These are phyloP conservation scores for Perodicticus potto DNA, from an alignment of 2,797 vertebrate genomes.

Conservation along the genomic window DNA sequence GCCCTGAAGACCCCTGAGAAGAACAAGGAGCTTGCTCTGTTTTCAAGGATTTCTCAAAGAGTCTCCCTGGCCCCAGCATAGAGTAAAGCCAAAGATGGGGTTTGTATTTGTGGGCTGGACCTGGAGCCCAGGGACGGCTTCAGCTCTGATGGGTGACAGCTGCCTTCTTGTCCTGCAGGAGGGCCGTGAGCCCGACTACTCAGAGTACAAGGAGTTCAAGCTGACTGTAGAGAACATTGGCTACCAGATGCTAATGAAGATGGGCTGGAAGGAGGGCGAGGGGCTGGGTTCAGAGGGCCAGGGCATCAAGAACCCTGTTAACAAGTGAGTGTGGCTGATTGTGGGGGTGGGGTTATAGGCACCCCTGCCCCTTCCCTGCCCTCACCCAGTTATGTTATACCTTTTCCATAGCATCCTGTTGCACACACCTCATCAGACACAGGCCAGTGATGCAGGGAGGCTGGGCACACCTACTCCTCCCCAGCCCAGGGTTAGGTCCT, in stretches of 20 bases:
- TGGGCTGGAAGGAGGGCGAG: conserved; percentile 99
- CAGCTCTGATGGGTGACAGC: neutral
- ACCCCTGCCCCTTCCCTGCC: neutral
- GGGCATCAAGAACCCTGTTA: conserved; percentile 96
- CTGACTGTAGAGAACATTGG: conserved; percentile 99
- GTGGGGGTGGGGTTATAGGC: neutral
- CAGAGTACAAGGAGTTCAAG: conserved; percentile 99
- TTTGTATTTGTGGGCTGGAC: neutral
- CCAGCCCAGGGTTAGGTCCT: neutral
- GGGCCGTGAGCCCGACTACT: conserved; percentile 97
- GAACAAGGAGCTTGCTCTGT: neutral
- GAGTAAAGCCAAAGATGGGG: neutral
- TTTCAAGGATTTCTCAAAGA: too few species aligned
- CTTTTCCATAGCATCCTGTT: neutral
- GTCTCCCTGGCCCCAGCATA: neutral
- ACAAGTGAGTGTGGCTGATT: conserved; percentile 90
- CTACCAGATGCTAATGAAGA: conserved; percentile 99
- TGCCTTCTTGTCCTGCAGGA: conserved; percentile 89
- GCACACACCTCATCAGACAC: neutral
- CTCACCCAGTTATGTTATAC: too few species aligned
- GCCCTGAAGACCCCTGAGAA: neutral
- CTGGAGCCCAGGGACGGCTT: neutral
- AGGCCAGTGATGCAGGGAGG: neutral
- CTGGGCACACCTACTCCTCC: neutral
- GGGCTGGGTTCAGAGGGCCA: conserved; percentile 96